Evolutionary conservation across 2,797 vertebrate genomes (phyloP).

Genomic region (Enteromius unitaeniatus): DNA sequence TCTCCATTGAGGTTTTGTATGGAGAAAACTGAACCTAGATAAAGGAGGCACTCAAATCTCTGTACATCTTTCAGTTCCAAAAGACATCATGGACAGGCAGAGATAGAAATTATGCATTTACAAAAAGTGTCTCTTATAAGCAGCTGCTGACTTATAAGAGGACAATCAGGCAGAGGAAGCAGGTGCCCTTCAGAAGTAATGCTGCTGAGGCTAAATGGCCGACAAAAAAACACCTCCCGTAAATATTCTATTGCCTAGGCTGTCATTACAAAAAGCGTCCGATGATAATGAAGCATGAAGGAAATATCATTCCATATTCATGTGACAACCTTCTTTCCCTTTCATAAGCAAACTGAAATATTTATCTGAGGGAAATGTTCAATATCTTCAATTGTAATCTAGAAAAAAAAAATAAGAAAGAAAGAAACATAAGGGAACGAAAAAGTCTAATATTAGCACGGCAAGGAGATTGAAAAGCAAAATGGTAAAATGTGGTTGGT

Average conservation of each 20-base stretch:
- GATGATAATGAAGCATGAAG: slow-evolving; percentile 91
- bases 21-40: slow-evolving; percentile 18
- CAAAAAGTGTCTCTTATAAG: slow-evolving; percentile 70
- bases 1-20: background rate
- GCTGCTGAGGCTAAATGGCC: slow-evolving; percentile 89
- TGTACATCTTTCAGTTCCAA: slow-evolving; percentile 37
- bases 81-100: slow-evolving; percentile 22
- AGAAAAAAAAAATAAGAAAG: slow-evolving; percentile 71
- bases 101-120: slow-evolving; percentile 52
- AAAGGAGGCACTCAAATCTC: slow-evolving; percentile 21
- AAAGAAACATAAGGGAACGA: slow-evolving; percentile 77
- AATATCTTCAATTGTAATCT: slow-evolving; percentile 84
- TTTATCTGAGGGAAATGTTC: slow-evolving; percentile 89
- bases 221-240: slow-evolving; percentile 83
- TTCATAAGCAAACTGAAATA: slow-evolving; percentile 93
- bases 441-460: slow-evolving; percentile 87
- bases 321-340: slow-evolving; percentile 88
- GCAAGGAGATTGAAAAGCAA: slow-evolving; percentile 87
- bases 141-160: slow-evolving; percentile 75
- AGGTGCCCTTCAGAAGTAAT: slow-evolving; percentile 88
- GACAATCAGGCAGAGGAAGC: slow-evolving; percentile 87
- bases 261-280: slow-evolving; percentile 86
- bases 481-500: slow-evolving; percentile 90
- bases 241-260: slow-evolving; percentile 89
- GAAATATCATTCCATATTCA: slow-evolving; percentile 91